Evolutionary conservation across 1,140 invertebrate genomes (phyloP).

Genomic region (Aphaenogaster floridana): DNA sequence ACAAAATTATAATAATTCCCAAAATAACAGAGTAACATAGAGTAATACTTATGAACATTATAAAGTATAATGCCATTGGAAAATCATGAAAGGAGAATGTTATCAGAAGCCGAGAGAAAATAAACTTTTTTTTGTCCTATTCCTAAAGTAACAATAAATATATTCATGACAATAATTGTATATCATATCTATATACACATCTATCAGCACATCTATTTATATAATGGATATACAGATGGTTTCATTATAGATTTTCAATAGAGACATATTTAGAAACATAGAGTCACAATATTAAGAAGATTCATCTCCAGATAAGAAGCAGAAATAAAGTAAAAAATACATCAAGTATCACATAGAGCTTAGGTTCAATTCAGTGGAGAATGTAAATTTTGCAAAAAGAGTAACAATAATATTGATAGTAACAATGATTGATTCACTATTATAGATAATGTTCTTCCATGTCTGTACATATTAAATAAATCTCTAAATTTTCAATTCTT

Average conservation of each 20-base stretch:
- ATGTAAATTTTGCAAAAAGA: neutral
- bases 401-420: neutral
- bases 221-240: neutral
- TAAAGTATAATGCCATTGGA: conserved; percentile 13
- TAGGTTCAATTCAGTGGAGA: neutral
- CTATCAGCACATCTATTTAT: neutral
- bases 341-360: neutral
- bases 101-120: neutral
- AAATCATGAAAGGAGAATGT: neutral
- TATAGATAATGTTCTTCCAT: neutral
- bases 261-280: neutral
- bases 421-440: neutral
- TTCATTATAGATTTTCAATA: neutral
- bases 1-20: conserved; percentile 22
- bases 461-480: neutral
- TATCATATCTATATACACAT: neutral
- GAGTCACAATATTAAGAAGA: neutral
- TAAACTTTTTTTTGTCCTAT: neutral
- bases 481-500: neutral
- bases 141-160: neutral
- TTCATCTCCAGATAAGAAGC: neutral
- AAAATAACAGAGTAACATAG: conserved; percentile 41
- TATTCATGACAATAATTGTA: neutral
- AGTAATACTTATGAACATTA: conserved; percentile 10
- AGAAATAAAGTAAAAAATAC: neutral